Evolutionary conservation across 2,888 invertebrate species (phyloP), one percentile per base, ranked within the genome.

Genomic region (Pyrrhosoma nymphula): DNA sequence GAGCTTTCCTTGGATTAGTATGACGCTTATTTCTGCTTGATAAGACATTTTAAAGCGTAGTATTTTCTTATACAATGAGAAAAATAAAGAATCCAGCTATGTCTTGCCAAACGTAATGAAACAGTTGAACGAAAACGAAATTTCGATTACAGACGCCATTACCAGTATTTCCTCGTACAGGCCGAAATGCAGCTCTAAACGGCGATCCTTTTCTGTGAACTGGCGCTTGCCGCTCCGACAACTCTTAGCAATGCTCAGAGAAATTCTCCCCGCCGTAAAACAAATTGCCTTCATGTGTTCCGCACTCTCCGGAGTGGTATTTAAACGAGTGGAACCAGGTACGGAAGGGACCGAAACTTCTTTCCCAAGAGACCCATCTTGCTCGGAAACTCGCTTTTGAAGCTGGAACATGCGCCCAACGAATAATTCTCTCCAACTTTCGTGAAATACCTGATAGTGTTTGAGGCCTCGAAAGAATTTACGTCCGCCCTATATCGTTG

Each of bases 261-360:
- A 82, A 35, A 16, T 82, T 82, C 35, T 35, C 35, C 12, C 82
- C 82, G 35, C 35, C 82, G 30, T 82, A 35, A 69, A 35, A 82
- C 82, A 35, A 82, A 82, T 82, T 82, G 35, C 30, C 82, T 16
- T 82, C 30, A 82, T 35, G 82, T 82, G 82, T 82, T 82, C 82
- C 16, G 30, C 16, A 16, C 26, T 82, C 30, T 82, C 82, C 35
- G 35, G 82, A 35, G 82, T 18, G 82, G 35, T 82, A 82, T 82
- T 82, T 82, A 82, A 82, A 26, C 35, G 16, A 30, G 82, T 82
- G 82, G 82, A 0, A 35, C 82, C 82, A 35, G 82, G 82, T 26
- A 6, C 82, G 82, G 35, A 30, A 35, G 12, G 82, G 30, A 35
- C 30, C 16, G 16, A 12, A 82, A 82, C 82, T 82, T 82, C 35